These are phyloP conservation scores for Zeus faber DNA, from an alignment of 2,113 vertebrate genomes.

Conservation along the genomic window DNA sequence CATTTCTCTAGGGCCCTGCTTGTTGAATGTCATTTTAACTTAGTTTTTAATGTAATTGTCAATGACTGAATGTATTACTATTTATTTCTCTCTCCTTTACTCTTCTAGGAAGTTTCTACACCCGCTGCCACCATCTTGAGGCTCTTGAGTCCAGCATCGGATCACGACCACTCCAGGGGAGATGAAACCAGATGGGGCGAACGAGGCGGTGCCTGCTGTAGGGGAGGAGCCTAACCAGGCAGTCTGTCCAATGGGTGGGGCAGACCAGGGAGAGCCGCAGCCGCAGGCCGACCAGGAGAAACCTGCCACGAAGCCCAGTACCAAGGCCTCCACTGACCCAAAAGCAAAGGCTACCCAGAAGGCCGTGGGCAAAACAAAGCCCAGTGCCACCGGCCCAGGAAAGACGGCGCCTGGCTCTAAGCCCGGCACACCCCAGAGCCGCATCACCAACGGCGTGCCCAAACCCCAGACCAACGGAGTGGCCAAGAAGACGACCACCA, in stretches of 20 bases:
- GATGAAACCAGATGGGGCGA: slow-evolving; percentile 79
- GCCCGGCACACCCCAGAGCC: slow-evolving; percentile 57
- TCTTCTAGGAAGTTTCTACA: slow-evolving; percentile 31
- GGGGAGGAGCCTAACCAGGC: slow-evolving; percentile 61
- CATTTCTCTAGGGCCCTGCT: slow-evolving; percentile 28
- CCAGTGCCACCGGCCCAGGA: slow-evolving; percentile 37
- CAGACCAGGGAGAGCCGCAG: slow-evolving; percentile 35
- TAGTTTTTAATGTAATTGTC: slow-evolving; percentile 51
- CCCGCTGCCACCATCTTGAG: slow-evolving; percentile 24
- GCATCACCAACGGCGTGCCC: slow-evolving; percentile 65
- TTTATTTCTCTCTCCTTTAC: slow-evolving; percentile 17
- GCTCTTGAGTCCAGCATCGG: slow-evolving; percentile 43
- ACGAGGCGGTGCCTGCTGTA: slow-evolving; percentile 42
- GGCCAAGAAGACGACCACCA: slow-evolving; percentile 56
- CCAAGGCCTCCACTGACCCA: slow-evolving; percentile 56
- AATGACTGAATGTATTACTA: slow-evolving; percentile 24
- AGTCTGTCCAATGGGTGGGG: slow-evolving; percentile 33
- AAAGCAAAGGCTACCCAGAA: slow-evolving; percentile 70
- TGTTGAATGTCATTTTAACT: slow-evolving; percentile 30
- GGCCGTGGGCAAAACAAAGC: slow-evolving; percentile 61
- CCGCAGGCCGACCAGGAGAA: slow-evolving; percentile 43
- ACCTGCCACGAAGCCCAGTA: slow-evolving; percentile 51
- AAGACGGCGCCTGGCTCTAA: slow-evolving; percentile 50
- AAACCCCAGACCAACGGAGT: slow-evolving; percentile 65
- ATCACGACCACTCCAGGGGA: slow-evolving; percentile 51